Base-by-base conservation (phyloP, 2,888 invertebrate species). In the Lamellibrachia columna region DNA sequence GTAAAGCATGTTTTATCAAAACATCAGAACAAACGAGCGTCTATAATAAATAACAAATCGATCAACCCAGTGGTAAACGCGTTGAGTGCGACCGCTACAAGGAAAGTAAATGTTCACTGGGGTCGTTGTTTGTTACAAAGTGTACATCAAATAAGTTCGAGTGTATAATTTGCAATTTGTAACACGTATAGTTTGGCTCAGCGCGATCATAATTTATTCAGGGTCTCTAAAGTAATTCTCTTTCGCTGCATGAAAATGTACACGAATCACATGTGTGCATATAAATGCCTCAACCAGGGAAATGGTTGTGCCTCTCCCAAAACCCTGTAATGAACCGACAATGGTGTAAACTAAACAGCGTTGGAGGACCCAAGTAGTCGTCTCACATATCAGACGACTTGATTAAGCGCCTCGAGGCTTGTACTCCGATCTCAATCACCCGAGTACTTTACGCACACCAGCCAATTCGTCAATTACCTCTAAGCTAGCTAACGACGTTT, bases 401-500 rank as follows among this genome's bases (percentile, higher is more conserved):
- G 75, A 75, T 75, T 75, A 22, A 40, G 15, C 11, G 75, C 75
- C 75, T 75, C 75, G 75, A 75, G 75, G 15, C 22, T 11, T 75
- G 3, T 75, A 75, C 75, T 75, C 75, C 6, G 75, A 75, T 22
- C 75, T 15, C 75, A 75, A 75, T 75, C 15, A 22, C 15, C 75
- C 15, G 75, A 75, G 75, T 75, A 75, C 75, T 22, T 75, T 75
- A 75, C 75, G 75, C 75, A 22, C 75, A 75, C 75, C 75, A 75
- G 11, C 75, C 22, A 75, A 75, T 75, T 75, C 75, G 75, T 75
- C 75, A 75, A 75, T 75, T 75, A 75, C 75, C 75, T 22, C 75
- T 75, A 75, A 75, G n/a, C 75, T 75, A 75, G 75, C n/a, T 75
- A 75, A 75, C 75, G 75, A 75, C 75, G 75, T 75, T 75, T 75